Percentiles rank a stretch among this genome's conserved stretches.
These are phyloP conservation scores for Sphenodon punctatus DNA, from an alignment of 2,797 vertebrate genomes.

Conservation along the genomic window DNA sequence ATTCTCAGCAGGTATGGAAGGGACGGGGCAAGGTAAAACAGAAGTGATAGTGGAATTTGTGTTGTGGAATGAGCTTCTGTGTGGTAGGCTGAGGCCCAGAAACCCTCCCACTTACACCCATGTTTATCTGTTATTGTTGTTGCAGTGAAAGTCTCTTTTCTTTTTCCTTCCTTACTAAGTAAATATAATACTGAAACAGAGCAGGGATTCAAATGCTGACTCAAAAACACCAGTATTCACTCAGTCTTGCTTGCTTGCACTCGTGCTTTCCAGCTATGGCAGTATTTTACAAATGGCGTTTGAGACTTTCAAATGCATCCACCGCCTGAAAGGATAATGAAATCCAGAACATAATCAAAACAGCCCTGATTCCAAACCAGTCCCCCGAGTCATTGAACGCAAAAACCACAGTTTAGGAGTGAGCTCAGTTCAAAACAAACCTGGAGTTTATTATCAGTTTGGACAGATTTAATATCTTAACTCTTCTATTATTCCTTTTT, in stretches of 20 bases:
- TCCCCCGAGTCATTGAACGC: background rate
- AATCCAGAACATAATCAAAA: conserved; percentile 52
- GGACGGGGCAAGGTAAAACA: background rate
- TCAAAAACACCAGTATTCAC: background rate
- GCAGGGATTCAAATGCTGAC: conserved; percentile 31
- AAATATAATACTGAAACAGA: conserved; percentile 25
- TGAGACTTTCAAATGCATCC: conserved; percentile 35
- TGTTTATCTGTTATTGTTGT: background rate
- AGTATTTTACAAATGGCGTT: conserved; percentile 38
- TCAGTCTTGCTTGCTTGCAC: conserved; percentile 4
- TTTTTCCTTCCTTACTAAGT: background rate
- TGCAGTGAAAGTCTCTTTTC: background rate
- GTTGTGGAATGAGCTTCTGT: background rate
- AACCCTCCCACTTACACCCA: background rate
- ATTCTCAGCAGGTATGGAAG: background rate
- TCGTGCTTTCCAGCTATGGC: conserved; percentile 39
- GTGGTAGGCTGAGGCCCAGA: background rate
- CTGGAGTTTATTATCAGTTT: conserved; percentile 43
- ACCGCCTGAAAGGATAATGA: conserved; percentile 51
- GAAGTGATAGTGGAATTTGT: background rate
- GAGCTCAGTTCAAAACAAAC: conserved; percentile 57
- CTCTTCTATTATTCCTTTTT: background rate
- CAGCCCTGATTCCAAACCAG: conserved; percentile 13
- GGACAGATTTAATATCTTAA: conserved; percentile 18
- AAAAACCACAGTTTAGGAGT: conserved; percentile 11